Evolutionary conservation across 2,113 vertebrate species (phyloP), one percentile per base, ranked within the genome.

Genomic region (Lamprologus speciosus): DNA sequence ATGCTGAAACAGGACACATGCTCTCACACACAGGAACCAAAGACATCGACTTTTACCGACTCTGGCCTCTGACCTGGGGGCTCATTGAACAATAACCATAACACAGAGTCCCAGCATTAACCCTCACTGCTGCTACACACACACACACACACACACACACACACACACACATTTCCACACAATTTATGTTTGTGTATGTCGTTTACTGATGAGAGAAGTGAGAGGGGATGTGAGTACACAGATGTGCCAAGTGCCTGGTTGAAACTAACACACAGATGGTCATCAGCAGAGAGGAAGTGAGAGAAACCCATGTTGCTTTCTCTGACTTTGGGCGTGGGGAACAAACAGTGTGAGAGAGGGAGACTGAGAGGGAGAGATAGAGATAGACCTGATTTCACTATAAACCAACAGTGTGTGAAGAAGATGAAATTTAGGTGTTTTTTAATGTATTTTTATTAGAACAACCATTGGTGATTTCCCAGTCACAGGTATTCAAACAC

Each of bases 201-300:
- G 50, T 91, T 88, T 54, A 58, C 58, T 79, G 83, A 89, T 92
- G 91, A 93, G 92, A 96, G 95, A 96, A 96, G 95, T 96, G 96
- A 96, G 95, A 97, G 92, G 94, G 96, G 95, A 96, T 96, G 95
- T 96, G 92, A 94, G 91, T 82, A 93, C 91, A 96, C 95, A 96
- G 95, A 96, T 96, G 95, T 92, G 92, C 89, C 86, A 93, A 90
- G 92, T 88, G 94, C 92, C 92, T 90, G 91, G 91, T 88, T 92
- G 95, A 97, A 96, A 97, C 95, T 88, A 91, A 70, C 91, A 84
- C 91, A 94, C 96, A 96, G 95, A 96, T 96, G 95, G 95, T 94
- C 94, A 94, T 92, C 91, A 92, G 90, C 82, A 92, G 89, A 95
- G 95, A 93, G 96, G 96, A 96, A 96, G 95, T 96, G 96, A 97